These are phyloP conservation scores for Rhizoglyphus robini DNA, from an alignment of 1,140 invertebrate genomes.

Conservation along the genomic window DNA sequence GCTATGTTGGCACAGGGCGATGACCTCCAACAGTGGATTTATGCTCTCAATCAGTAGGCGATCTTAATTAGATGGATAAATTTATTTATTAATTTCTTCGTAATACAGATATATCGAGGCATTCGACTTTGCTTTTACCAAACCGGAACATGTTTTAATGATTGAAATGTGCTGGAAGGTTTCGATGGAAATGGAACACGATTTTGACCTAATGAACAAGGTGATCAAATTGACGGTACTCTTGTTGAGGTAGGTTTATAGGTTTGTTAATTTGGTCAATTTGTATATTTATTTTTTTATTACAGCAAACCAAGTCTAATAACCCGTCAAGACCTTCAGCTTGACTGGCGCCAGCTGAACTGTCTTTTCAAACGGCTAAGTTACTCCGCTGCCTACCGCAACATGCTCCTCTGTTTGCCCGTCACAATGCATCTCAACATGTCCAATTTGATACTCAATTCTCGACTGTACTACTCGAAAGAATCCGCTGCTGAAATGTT, in stretches of 20 bases:
- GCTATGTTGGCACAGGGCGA: neutral
- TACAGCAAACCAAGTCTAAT: constrained; percentile 59
- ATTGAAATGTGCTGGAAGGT: neutral
- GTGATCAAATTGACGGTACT: neutral
- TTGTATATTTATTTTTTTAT: neutral
- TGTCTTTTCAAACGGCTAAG: constrained; percentile 42
- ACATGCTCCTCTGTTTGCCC: constrained; percentile 43
- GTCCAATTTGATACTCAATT: constrained; percentile 31
- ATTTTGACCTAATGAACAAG: neutral
- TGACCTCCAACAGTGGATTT: neutral
- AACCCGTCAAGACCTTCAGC: constrained; percentile 56
- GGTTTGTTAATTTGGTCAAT: neutral
- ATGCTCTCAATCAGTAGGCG: neutral
- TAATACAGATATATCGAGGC: neutral
- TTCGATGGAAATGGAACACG: neutral
- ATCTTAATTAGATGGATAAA: neutral
- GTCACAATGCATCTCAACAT: constrained; percentile 25
- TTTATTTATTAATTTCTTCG: neutral
- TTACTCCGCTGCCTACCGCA: constrained; percentile 39
- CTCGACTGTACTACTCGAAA: constrained; percentile 49
- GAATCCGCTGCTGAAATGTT: constrained; percentile 71
- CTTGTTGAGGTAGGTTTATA: neutral
- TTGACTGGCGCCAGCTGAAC: constrained; percentile 76
- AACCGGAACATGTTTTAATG: neutral
- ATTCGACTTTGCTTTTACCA: constrained; percentile 1